Evolutionary conservation across 2,797 vertebrate genomes (phyloP), one percentile per base, ranked within the genome.

Genomic region (Enteromius unitaeniatus): DNA sequence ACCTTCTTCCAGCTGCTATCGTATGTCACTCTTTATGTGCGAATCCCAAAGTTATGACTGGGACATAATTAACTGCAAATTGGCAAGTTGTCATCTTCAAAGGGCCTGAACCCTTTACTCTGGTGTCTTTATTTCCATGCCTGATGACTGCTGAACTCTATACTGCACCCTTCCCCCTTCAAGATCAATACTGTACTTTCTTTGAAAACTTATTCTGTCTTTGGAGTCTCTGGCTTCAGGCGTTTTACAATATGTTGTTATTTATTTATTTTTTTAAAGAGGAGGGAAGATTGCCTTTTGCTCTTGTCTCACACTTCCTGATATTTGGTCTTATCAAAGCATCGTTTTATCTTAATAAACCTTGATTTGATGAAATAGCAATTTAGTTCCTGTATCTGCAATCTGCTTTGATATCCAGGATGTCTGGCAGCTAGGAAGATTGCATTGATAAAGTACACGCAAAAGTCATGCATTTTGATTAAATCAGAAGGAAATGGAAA

Each of bases 341-440:
- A 95, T 95, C 93, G 94, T 95, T 95, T 97, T 95, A 97, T 97
- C 95, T 95, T 92, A 88, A 92, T 94, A 91, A 90, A 95, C 89
- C 93, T 95, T 94, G 91, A 93, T 93, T 92, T 92, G 91, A 93
- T 93, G 87, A 92, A 93, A 92, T 92, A 87, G 88, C 88, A 90
- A 88, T 91, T 90, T 89, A 73, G 86, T 89, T 88, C 81, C 78
- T 91, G 86, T 93, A 92, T 95, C 92, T 94, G 14, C 40, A 81
- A 94, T 94, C 93, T 89, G 89, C 86, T 91, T 89, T 92, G 90
- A 92, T 91, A 91, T 90, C 86, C 82, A 88, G 87, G 85, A 90
- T 90, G 88, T 91, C 86, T 88, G 82, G 85, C 80, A 90, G 88
- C 87, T 73, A 89, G 82, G 84, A 86, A 89, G 84, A 92, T 90